phyloP scores from a whole-genome alignment of 64 coral and sea anemone species.

The Trachythela sp. region DNA sequence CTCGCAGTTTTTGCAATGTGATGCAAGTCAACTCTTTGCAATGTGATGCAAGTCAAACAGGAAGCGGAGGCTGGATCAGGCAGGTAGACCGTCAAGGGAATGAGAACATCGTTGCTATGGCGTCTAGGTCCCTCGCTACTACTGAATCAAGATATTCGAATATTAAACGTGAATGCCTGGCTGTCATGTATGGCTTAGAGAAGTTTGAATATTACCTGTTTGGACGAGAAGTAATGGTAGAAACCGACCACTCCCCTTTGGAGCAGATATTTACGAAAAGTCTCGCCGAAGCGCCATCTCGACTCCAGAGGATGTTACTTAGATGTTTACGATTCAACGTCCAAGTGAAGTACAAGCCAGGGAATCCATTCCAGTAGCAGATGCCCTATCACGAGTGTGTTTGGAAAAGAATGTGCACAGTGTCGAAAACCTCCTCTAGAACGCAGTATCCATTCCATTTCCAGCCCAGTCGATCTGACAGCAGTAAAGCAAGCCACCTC shows the following conservation, averaged over 20 bases:
- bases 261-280: constrained; percentile 64
- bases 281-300: constrained; percentile 34
- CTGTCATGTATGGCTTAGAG: constrained; percentile 36
- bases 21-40: neutral
- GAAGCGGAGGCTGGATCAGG: constrained; percentile 39
- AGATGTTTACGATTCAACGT: constrained; percentile 49
- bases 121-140: constrained; percentile 32
- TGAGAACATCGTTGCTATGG: constrained; percentile 47
- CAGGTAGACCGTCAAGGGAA: constrained; percentile 40
- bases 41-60: constrained; percentile 52
- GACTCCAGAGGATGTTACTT: constrained; percentile 45
- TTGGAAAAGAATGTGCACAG: neutral
- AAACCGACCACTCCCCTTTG: constrained; percentile 36
- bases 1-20: neutral
- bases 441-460: neutral
- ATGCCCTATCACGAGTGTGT: constrained; percentile 45
- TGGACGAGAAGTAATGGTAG: constrained; percentile 17
- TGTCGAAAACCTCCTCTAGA: neutral
- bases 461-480: neutral
- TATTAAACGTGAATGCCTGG: constrained; percentile 45
- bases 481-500: neutral
- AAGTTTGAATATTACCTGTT: constrained; percentile 62
- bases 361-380: constrained; percentile 47
- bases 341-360: constrained; percentile 33
- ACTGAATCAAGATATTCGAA: constrained; percentile 43